Evolutionary conservation across 2,888 invertebrate genomes (phyloP), one percentile per base, ranked within the genome.

Genomic region (Conomelus anceps): DNA sequence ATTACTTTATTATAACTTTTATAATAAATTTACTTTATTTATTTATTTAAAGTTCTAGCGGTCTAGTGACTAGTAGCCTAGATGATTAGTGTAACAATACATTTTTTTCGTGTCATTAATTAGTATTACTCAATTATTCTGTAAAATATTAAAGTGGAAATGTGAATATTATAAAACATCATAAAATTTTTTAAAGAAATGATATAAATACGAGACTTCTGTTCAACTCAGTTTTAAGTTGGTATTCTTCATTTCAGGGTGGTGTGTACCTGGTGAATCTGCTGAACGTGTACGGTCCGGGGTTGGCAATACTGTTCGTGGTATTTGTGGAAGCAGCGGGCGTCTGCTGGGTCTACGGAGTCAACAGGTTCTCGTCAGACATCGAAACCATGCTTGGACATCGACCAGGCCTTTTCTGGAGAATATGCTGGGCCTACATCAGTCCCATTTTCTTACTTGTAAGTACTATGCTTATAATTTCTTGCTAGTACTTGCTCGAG

Each of bases 271-370:
- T 98, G 92, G 97, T 98, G 24, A 97, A 97, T 92, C 95, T 98
- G 91, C 94, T 98, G 90, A 98, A 98, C 93, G 96, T 97, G 23
- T 98, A 97, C 93, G 98, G 98, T 0, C 98, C 98, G 0, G 97
- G 97, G 0, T 94, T 98, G 92, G 96, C 98, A 24, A 97, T 98
- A 90, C 94, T 98, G 86, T 98, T 98, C 93, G 97, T 98, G 91
- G 98, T 98, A 85, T 98, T 98, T 93, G 97, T 98, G 89, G 98
- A 98, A 93, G 96, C 98, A 0, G 97, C 97, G 0, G 98, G 97
- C 0, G 97, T 98, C 0, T 97, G 96, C 93, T 98, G 98, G 97
- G 95, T 98, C 92, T 98, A 98, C 93, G 98, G 97, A 0, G 97
- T 97, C 0, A 96, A 96, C 92, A 94, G 96, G 90, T 97, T 98